These are phyloP conservation scores for Ardeotis arabs DNA, from an alignment of 2,113 vertebrate species.

Conservation along the genomic window DNA sequence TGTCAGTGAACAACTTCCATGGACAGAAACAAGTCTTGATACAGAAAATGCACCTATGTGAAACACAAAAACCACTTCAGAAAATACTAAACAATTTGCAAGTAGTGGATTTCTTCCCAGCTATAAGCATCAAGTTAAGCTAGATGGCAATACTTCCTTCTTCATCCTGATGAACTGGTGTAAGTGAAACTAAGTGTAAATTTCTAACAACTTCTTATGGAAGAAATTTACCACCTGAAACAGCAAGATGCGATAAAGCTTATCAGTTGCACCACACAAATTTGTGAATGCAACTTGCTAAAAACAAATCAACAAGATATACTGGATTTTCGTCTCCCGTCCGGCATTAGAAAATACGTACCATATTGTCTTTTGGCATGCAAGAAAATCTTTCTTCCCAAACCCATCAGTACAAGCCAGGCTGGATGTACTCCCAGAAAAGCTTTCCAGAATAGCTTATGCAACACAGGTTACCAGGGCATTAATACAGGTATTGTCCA, in stretches of 20 bases:
- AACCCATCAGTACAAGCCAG: neutral
- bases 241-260: neutral
- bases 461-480: neutral
- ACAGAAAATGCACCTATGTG: neutral
- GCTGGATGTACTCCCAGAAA: neutral
- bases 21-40: neutral
- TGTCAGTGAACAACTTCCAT: neutral
- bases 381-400: neutral
- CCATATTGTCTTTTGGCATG: neutral
- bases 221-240: neutral
- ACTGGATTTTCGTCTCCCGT: neutral
- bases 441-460: neutral
- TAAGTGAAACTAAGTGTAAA: neutral
- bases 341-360: neutral
- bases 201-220: neutral
- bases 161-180: neutral
- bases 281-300: neutral
- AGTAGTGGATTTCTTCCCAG: neutral
- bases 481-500: neutral
- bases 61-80: neutral
- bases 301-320: neutral
- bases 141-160: neutral
- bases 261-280: neutral
- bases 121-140: neutral
- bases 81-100: neutral